A percentile compares a stretch with the other conserved stretches of the same genome.
phyloP scores from a whole-genome alignment of 1,140 invertebrate genomes.

The Drosophila teissieri region DNA sequence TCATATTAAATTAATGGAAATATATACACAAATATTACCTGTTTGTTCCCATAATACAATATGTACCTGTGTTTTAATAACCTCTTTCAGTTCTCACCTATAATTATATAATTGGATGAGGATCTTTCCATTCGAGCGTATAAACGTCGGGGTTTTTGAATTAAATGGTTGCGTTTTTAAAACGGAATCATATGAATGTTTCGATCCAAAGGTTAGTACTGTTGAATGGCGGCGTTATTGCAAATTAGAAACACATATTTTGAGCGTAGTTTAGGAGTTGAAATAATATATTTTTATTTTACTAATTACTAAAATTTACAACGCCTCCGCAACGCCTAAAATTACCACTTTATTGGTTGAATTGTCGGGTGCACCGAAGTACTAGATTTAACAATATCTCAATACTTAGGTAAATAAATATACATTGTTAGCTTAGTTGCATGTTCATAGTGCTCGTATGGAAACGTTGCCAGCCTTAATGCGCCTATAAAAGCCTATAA shows the following conservation, averaged over 20 bases:
- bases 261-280: no score
- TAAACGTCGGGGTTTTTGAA: no score
- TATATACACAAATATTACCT: conserved; percentile 70
- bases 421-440: conserved; percentile 18
- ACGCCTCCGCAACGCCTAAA: background rate
- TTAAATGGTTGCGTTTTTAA: no score
- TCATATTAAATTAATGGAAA: conserved; percentile 52
- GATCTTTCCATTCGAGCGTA: no score
- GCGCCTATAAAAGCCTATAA: conserved; percentile 62
- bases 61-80: background rate
- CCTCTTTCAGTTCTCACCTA: background rate
- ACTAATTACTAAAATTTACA: background rate
- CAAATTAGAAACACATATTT: no score
- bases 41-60: conserved; percentile 71
- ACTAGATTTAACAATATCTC: conserved; percentile 34
- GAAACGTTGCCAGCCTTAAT: conserved; percentile 36
- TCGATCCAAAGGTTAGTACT: no score
- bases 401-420: conserved; percentile 32
- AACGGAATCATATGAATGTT: no score
- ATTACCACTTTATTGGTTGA: background rate
- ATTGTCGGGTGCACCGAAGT: background rate
- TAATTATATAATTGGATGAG: no score
- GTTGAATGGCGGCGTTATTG: no score
- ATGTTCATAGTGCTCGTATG: background rate
- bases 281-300: conserved; percentile 3